Evolutionary conservation across 2,888 invertebrate genomes (phyloP).

Genomic region (Blera fallax): DNA sequence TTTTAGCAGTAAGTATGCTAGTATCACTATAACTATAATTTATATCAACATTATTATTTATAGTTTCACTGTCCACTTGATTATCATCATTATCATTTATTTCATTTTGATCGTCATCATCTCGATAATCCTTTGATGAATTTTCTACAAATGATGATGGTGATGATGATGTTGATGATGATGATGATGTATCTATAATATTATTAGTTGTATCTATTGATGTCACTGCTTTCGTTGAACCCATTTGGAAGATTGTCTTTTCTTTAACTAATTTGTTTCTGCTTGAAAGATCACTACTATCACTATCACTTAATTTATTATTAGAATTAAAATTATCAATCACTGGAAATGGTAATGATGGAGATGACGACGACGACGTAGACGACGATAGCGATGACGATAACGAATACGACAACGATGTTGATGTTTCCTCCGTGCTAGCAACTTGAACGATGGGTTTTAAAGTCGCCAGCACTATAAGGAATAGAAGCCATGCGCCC

Average conservation of each 20-base stretch:
- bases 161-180: slow-evolving; percentile 4
- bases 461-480: slow-evolving; percentile 83
- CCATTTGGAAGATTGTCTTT: slow-evolving; percentile 61
- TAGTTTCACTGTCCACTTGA: slow-evolving; percentile 56
- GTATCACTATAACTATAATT: slow-evolving; percentile 70
- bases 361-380: slow-evolving; percentile 63
- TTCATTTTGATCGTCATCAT: slow-evolving; percentile 24
- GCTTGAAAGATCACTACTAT: slow-evolving; percentile 59
- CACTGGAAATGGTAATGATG: slow-evolving; percentile 67
- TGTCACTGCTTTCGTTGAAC: slow-evolving; percentile 35
- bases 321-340: slow-evolving; percentile 72
- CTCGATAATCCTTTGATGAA: background rate
- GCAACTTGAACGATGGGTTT: slow-evolving; percentile 82
- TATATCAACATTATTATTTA: slow-evolving; percentile 72
- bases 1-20: slow-evolving; percentile 72
- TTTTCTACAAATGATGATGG: too few species aligned
- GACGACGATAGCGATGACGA: slow-evolving; percentile 67
- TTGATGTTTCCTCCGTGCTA: slow-evolving; percentile 82
- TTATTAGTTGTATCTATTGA: background rate
- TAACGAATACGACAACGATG: slow-evolving; percentile 68
- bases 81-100: slow-evolving; percentile 11
- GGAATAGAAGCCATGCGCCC: slow-evolving; percentile 82
- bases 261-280: slow-evolving; percentile 59
- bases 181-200: slow-evolving; percentile 3
- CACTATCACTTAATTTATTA: slow-evolving; percentile 72